Base-by-base conservation (phyloP, 1,140 invertebrate species). In the Leptinotarsa defecta region DNA sequence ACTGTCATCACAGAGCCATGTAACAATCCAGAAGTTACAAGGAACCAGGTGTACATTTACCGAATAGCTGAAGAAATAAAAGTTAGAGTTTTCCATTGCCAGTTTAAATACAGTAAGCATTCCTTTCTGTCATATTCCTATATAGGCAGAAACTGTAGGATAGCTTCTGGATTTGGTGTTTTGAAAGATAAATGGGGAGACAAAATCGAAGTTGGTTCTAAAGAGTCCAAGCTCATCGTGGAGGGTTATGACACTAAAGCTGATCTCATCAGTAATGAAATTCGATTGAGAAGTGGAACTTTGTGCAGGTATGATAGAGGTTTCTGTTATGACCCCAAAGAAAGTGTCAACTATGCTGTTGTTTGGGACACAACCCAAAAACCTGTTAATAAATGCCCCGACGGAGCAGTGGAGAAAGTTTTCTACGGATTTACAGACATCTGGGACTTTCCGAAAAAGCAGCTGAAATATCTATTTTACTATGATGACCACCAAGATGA, bases 171-270 rank as follows among this genome's bases (percentile, higher is more conserved):
- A 68, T n/a, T 34, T 19, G 67, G 67, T 43, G 19, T 48, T 19
- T 49, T 68, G n/a, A 48, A 43, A 24, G 67, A 68, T n/a, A 68
- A 68, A 48, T 68, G 67, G 67, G n/a, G n/a, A 43, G 67, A 68
- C 13, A 43, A 34, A 19, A 68, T 43, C 34, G 15, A 43, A 43
- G 5, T 19, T 20, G 15, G 17, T 34, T 27, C 24, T 27, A 19
- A 68, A n/a, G 24, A 43, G 4, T 67, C 64, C 15, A 20, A 20
- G 17, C 27, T 68, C 17, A 19, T 43, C 2, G 27, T 68, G 34
- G 67, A 48, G 43, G 67, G 43, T 13, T 68, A 68, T 19, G 34
- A 43, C 17, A 43, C 67, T 1, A 68, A 48, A 13, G 67, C 67
- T 17, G 67, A 68, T 48, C 43, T 68, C 3, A 48, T 48, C 11